These are phyloP conservation scores for Panzeria rudis DNA, from an alignment of 2,888 invertebrate genomes.

Conservation along the genomic window DNA sequence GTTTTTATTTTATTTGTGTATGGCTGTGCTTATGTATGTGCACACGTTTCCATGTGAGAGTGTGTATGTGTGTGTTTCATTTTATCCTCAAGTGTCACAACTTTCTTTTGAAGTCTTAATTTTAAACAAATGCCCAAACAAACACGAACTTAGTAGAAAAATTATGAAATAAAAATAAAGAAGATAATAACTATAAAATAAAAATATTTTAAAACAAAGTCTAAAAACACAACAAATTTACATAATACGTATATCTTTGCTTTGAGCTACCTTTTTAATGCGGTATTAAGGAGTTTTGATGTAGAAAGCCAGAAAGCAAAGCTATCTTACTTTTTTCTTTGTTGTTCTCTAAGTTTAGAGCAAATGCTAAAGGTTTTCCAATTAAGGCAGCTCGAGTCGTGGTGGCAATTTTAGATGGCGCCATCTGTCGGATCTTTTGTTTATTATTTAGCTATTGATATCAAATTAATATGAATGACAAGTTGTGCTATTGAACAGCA, in stretches of 20 bases:
- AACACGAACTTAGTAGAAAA: constrained; percentile 34
- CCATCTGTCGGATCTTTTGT: too few species aligned
- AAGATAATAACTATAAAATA: constrained; percentile 44
- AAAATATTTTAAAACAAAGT: constrained; percentile 44
- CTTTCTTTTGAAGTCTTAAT: constrained; percentile 69
- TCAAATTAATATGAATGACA: too few species aligned
- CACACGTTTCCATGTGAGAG: not conserved
- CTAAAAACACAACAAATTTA: constrained; percentile 60
- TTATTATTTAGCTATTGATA: too few species aligned
- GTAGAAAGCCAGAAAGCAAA: not conserved
- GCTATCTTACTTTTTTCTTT: too few species aligned
- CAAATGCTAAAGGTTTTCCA: not conserved
- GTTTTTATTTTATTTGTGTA: not conserved
- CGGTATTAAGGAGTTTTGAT: not conserved
- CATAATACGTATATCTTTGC: constrained; percentile 33
- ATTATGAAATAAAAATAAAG: constrained; percentile 23
- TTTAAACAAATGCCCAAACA: constrained; percentile 53
- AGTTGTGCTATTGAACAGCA: too few species aligned
- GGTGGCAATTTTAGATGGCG: too few species aligned
- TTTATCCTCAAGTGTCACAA: constrained; percentile 70
- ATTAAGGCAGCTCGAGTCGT: too few species aligned
- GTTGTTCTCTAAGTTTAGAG: not conserved
- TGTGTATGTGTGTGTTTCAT: constrained; percentile 5
- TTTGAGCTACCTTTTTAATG: constrained; percentile 16
- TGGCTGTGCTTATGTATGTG: not conserved